Evolutionary conservation across 2,888 invertebrate genomes (phyloP).

Genomic region (Chalcis sispes): DNA sequence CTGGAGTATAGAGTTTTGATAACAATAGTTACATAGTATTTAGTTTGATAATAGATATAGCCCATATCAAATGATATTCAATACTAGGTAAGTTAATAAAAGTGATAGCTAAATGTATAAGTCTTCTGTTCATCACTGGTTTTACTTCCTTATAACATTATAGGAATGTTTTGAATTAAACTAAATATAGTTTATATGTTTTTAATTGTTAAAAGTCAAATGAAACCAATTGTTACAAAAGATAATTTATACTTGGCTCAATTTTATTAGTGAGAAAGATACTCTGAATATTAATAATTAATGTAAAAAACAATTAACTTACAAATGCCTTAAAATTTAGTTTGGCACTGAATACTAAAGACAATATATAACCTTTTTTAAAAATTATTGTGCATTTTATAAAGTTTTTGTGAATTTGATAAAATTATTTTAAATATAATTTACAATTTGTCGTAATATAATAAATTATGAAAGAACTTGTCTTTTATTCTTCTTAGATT

Average conservation of each 20-base stretch:
- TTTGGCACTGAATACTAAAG: background rate
- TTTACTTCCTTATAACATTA: constrained; percentile 38
- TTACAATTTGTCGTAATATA: background rate
- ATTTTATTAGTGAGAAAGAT: background rate
- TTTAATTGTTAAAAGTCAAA: background rate
- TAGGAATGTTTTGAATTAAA: constrained; percentile 39
- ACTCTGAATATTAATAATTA: background rate
- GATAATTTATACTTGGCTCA: background rate
- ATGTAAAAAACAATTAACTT: no score
- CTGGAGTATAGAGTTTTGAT: constrained; percentile 40
- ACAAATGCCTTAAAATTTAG: background rate
- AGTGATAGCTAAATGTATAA: constrained; percentile 9
- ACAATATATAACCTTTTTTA: background rate
- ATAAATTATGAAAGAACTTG: background rate
- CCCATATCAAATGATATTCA: constrained; percentile 22
- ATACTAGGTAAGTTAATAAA: constrained; percentile 17
- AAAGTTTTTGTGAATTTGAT: background rate
- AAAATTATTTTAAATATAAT: background rate
- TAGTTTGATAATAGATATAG: constrained; percentile 24
- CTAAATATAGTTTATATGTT: background rate
- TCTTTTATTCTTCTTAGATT: background rate
- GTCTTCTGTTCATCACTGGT: constrained; percentile 39
- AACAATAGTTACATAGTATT: constrained; percentile 29
- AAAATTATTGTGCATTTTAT: background rate
- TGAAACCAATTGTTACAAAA: background rate